phyloP scores from a whole-genome alignment of 2,797 vertebrate genomes.

The Aselliscus stoliczkanus region DNA sequence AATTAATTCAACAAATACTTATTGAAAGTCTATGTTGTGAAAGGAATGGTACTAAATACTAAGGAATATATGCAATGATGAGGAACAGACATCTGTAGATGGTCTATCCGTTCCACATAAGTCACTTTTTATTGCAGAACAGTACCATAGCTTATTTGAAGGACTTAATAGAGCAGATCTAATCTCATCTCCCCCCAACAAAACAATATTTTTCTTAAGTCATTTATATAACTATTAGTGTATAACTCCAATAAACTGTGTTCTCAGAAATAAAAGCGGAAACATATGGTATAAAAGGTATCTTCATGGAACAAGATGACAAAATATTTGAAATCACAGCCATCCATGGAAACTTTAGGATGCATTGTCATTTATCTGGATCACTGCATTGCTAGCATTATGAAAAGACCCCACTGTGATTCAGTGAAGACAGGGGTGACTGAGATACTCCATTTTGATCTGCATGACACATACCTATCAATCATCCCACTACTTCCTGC shows the following conservation, averaged over 20 bases:
- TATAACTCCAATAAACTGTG: neutral
- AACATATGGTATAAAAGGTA: neutral
- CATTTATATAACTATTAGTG: neutral
- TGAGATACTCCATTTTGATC: neutral
- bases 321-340: conserved; percentile 10
- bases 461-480: neutral
- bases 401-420: neutral
- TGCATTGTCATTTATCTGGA: neutral
- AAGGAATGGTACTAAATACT: neutral
- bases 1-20: neutral
- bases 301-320: neutral
- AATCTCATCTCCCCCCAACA: neutral
- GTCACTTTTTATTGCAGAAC: neutral
- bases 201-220: conserved; percentile 20
- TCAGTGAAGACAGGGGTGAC: neutral
- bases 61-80: neutral
- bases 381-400: neutral
- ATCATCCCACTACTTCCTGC: neutral
- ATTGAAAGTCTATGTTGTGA: neutral
- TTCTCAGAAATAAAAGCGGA: conserved; percentile 21
- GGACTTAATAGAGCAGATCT: neutral
- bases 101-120: neutral
- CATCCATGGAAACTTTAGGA: neutral
- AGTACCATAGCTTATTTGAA: neutral
- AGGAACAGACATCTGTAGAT: neutral